phyloP scores from a whole-genome alignment of 2,888 invertebrate species.

The Venustoraphidia nigricollis region DNA sequence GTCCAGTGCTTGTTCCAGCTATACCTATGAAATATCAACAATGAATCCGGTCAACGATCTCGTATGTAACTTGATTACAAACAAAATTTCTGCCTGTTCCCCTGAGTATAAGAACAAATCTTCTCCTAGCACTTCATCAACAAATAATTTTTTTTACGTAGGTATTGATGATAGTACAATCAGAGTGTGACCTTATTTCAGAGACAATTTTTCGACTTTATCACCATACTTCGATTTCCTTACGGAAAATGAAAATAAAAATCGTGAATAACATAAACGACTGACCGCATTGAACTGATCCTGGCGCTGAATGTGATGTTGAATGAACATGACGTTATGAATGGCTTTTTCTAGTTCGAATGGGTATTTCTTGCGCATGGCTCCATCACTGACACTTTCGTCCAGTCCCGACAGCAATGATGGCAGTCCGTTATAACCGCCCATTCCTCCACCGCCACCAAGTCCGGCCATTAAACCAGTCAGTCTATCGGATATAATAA shows the following conservation, averaged over 20 bases:
- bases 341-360: constrained; percentile 87
- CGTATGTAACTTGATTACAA: too few species aligned
- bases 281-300: constrained; percentile 88
- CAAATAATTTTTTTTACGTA: too few species aligned
- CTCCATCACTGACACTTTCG: constrained; percentile 61
- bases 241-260: neutral
- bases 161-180: too few species aligned
- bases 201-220: too few species aligned
- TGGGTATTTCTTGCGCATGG: constrained; percentile 71
- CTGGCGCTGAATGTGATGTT: constrained; percentile 86
- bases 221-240: too few species aligned
- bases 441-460: constrained; percentile 36
- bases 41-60: too few species aligned
- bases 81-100: too few species aligned
- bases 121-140: too few species aligned
- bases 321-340: constrained; percentile 90
- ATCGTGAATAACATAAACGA: constrained; percentile 9
- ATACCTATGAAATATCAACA: too few species aligned
- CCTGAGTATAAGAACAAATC: too few species aligned
- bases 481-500: constrained; percentile 34
- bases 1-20: too few species aligned
- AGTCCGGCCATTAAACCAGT: constrained; percentile 60
- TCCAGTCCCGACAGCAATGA: constrained; percentile 73
- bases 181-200: too few species aligned
- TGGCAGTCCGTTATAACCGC: constrained; percentile 68